Base-by-base conservation (phyloP, 2,888 invertebrate species). In the Zaprionus obscuricornis region DNA sequence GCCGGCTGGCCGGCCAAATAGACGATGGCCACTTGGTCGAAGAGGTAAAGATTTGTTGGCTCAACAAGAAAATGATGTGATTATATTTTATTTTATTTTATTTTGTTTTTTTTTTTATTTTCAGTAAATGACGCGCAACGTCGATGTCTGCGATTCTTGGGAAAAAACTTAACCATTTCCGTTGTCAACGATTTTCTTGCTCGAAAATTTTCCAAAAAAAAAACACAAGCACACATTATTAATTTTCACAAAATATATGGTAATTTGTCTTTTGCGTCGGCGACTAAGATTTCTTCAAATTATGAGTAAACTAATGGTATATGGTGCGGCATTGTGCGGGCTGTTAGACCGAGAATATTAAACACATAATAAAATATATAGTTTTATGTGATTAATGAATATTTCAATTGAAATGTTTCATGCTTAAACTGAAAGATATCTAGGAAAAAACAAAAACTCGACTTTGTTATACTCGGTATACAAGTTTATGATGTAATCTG, bases 231-330 rank as follows among this genome's bases (percentile, higher is more conserved):
- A 27, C n/a, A n/a, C 33, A 58, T 69, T 65, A 67, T 64, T 72
- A 71, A 64, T 71, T 74, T 68, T 64, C 58, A 8, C 46, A 13
- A 69, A 56, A 67, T 56, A 46, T 64, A 62, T 59, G 70, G 57
- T 70, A 70, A 75, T 75, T 75, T 75, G 54, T 74, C 64, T 54
- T n/a, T n/a, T n/a, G n/a, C n/a, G n/a, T n/a, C n/a, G n/a, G n/a
- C n/a, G n/a, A n/a, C n/a, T n/a, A n/a, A n/a, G n/a, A n/a, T n/a
- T n/a, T n/a, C n/a, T n/a, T n/a, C n/a, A n/a, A n/a, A n/a, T n/a
- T n/a, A n/a, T n/a, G n/a, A n/a, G n/a, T n/a, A n/a, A n/a, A n/a
- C n/a, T n/a, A n/a, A n/a, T n/a, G n/a, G n/a, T n/a, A n/a, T n/a
- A n/a, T n/a, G n/a, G n/a, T n/a, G n/a, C n/a, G n/a, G n/a, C n/a